Evolutionary conservation across 1,140 invertebrate genomes (phyloP).

Genomic region (Chironomus tepperi): DNA sequence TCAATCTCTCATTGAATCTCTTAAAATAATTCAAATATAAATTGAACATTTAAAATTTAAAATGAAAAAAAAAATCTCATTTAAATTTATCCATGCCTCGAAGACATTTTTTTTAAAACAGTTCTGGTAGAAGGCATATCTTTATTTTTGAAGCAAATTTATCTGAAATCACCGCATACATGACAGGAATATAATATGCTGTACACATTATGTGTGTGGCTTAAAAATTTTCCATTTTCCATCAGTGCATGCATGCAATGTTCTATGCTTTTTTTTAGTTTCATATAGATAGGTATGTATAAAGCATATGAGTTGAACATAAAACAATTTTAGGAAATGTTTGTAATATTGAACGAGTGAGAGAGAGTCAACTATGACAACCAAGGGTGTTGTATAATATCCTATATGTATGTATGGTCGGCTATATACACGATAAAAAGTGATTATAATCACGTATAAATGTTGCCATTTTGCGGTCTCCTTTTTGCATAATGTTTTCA

Average conservation of each 20-base stretch:
- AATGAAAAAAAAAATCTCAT: not conserved
- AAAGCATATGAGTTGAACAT: not conserved
- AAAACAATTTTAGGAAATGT: not conserved
- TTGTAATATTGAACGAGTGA: not conserved
- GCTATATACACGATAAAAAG: slow-evolving; percentile 1
- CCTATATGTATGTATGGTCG: not conserved
- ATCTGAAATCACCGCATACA: slow-evolving; percentile 16
- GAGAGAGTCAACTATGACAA: slow-evolving; percentile 18
- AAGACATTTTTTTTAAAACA: not conserved
- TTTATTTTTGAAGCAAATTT: not conserved
- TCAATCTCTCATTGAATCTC: too few species aligned
- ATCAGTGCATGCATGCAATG: slow-evolving; percentile 23
- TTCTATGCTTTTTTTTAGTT: not conserved
- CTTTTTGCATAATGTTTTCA: slow-evolving; percentile 18
- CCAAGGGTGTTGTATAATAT: slow-evolving; percentile 11
- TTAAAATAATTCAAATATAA: too few species aligned
- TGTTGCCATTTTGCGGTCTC: slow-evolving; percentile 20
- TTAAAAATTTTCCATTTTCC: slow-evolving; percentile 15
- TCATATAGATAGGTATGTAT: not conserved
- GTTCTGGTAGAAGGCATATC: not conserved
- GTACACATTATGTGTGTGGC: not conserved
- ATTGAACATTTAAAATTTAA: not conserved
- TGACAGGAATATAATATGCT: slow-evolving; percentile 17
- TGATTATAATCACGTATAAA: slow-evolving; percentile 15
- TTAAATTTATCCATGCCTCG: slow-evolving; percentile 12